These are phyloP conservation scores for Phaenicophaeus curvirostris DNA, from an alignment of 2,797 vertebrate species.

Conservation along the genomic window DNA sequence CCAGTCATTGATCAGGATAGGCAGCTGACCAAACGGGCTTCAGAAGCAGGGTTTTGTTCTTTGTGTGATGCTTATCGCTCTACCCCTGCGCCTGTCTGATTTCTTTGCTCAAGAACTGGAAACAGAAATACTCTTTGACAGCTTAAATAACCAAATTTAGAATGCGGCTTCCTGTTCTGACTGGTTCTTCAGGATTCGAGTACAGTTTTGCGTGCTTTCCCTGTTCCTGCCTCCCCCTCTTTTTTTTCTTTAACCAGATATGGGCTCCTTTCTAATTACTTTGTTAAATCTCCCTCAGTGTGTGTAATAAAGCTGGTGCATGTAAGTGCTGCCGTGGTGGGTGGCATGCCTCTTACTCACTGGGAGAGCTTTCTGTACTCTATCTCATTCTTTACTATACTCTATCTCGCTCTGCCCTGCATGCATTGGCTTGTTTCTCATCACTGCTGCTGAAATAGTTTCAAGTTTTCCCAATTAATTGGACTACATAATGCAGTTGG, in stretches of 20 bases:
- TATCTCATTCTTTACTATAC: not conserved
- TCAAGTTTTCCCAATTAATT: not conserved
- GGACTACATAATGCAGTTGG: not conserved
- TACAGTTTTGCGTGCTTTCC: slow-evolving; percentile 45
- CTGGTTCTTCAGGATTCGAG: slow-evolving; percentile 62
- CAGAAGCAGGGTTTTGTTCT: slow-evolving; percentile 47
- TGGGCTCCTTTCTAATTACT: slow-evolving; percentile 8
- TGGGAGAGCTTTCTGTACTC: not conserved
- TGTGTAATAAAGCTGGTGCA: not conserved
- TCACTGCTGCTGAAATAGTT: not conserved
- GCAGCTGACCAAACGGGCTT: slow-evolving; percentile 36
- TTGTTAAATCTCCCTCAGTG: not conserved
- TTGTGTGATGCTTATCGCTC: slow-evolving; percentile 36
- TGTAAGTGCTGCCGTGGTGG: slow-evolving; percentile 5
- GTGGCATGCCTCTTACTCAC: slow-evolving; percentile 17
- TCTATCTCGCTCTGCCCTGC: not conserved
- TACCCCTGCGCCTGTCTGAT: not conserved
- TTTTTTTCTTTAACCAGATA: not conserved
- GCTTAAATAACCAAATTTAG: slow-evolving; percentile 67
- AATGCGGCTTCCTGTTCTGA: slow-evolving; percentile 62
- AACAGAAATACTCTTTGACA: slow-evolving; percentile 64
- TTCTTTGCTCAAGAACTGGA: slow-evolving; percentile 54
- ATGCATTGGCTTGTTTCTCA: slow-evolving; percentile 31
- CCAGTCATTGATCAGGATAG: slow-evolving; percentile 51
- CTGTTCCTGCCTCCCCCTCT: slow-evolving; percentile 15